Evolutionary conservation across 2,888 invertebrate species (phyloP), one percentile per base, ranked within the genome.

Genomic region (Ophion ventricosus): DNA sequence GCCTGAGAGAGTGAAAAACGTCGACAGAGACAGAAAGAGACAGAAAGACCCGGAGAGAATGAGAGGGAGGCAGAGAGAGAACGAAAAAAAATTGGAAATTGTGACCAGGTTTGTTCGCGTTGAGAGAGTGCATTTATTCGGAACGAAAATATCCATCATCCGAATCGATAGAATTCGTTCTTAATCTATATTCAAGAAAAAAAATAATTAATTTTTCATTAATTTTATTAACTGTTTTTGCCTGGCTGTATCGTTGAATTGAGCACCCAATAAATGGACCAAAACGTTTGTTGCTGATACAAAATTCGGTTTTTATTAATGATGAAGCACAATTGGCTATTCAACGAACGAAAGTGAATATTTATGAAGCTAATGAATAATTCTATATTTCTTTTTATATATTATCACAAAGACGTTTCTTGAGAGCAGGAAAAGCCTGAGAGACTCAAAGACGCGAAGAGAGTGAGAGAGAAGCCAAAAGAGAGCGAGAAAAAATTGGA

Each of bases 401-500:
- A 29, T 14, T n/a, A n/a, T n/a, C n/a, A n/a, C n/a, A n/a, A n/a
- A n/a, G n/a, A n/a, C n/a, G n/a, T n/a, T n/a, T n/a, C n/a, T n/a
- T n/a, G n/a, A n/a, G n/a, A n/a, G n/a, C n/a, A n/a, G n/a, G n/a
- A n/a, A n/a, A n/a, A n/a, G n/a, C n/a, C n/a, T n/a, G n/a, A n/a
- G n/a, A n/a, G n/a, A n/a, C n/a, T n/a, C n/a, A n/a, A n/a, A n/a
- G n/a, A n/a, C n/a, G n/a, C n/a, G n/a, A n/a, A n/a, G n/a, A n/a
- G n/a, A n/a, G n/a, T n/a, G n/a, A n/a, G n/a, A n/a, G n/a, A n/a
- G n/a, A n/a, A n/a, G n/a, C n/a, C n/a, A n/a, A n/a, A n/a, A n/a
- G 57, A n/a, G 43, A 69, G 25, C 49, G 69, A 29, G 23, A 40
- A 64, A 49, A 64, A 75, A 63, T 61, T 64, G 74, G 54, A 29